Conservation (phyloP, 2,797 vertebrate genomes). For the Leuciscus waleckii region DNA sequence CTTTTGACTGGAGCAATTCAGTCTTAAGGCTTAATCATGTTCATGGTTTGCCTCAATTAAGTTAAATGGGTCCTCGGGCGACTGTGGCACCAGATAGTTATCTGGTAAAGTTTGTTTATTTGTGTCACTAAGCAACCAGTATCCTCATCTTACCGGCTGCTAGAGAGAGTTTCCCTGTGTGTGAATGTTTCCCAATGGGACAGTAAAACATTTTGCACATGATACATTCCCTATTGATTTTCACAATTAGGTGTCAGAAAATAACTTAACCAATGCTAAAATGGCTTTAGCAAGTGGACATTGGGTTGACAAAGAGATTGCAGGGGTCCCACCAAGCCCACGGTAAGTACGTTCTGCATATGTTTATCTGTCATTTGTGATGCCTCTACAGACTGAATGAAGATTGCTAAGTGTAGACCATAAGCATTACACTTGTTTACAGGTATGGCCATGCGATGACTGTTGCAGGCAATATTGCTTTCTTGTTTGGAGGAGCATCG, state of each 20-base stretch:
- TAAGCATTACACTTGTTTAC: neutral
- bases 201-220: neutral
- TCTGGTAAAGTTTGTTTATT: constrained; percentile 60
- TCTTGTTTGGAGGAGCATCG: constrained; percentile 77
- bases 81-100: constrained; percentile 13
- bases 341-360: constrained; percentile 59
- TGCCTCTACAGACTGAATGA: neutral
- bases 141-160: constrained; percentile 59
- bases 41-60: neutral
- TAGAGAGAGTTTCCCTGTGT: constrained; percentile 11
- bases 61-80: neutral
- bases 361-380: neutral
- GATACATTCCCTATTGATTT: neutral
- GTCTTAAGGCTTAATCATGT: neutral
- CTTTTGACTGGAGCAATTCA: neutral
- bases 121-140: constrained; percentile 63
- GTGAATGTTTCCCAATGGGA: constrained; percentile 33
- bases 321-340: constrained; percentile 71
- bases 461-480: constrained; percentile 76
- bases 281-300: constrained; percentile 81
- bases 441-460: constrained; percentile 76
- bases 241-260: neutral
- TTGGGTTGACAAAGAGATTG: constrained; percentile 73
- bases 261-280: neutral
- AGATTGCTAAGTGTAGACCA: neutral